A percentile compares a stretch with the other conserved stretches of the same genome.
Conservation (phyloP, 2,797 vertebrate genomes). For the Mycteria americana region DNA sequence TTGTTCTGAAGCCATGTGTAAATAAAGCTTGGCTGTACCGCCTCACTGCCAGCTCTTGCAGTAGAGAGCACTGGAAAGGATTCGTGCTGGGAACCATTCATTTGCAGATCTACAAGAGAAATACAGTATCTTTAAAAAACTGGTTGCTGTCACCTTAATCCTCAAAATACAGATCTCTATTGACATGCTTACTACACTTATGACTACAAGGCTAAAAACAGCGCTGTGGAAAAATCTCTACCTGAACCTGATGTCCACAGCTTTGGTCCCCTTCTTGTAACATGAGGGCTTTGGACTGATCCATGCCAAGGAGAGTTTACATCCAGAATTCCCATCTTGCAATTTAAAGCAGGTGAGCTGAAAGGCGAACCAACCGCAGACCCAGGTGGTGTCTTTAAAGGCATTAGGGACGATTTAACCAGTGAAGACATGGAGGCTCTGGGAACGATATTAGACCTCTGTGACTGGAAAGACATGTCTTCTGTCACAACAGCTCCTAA, state of each 20-base stretch:
- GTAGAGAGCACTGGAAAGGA: slow-evolving; percentile 55
- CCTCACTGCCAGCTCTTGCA: slow-evolving; percentile 40
- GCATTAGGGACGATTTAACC: slow-evolving; percentile 75
- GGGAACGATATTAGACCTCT: slow-evolving; percentile 63
- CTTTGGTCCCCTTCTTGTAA: slow-evolving; percentile 85
- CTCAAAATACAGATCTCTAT: background rate
- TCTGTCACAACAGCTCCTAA: slow-evolving; percentile 71
- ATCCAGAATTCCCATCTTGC: slow-evolving; percentile 75
- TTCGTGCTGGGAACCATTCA: slow-evolving; percentile 32
- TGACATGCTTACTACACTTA: background rate
- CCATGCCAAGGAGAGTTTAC: slow-evolving; percentile 80
- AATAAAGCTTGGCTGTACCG: slow-evolving; percentile 80
- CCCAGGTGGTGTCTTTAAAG: slow-evolving; percentile 73
- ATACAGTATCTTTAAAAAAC: background rate
- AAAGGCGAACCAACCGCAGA: slow-evolving; percentile 83
- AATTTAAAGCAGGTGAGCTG: slow-evolving; percentile 76
- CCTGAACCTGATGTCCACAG: slow-evolving; percentile 89
- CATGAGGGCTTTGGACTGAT: slow-evolving; percentile 82
- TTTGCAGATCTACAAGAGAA: slow-evolving; percentile 52
- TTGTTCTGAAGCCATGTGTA: slow-evolving; percentile 88
- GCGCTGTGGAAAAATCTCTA: slow-evolving; percentile 44
- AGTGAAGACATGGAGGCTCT: slow-evolving; percentile 80
- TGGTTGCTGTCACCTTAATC: background rate
- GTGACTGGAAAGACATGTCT: slow-evolving; percentile 75
- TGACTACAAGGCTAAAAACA: background rate